Evolutionary conservation across 2,797 vertebrate genomes (phyloP), one percentile per base, ranked within the genome.

Genomic region (Acridotheres tristis): DNA sequence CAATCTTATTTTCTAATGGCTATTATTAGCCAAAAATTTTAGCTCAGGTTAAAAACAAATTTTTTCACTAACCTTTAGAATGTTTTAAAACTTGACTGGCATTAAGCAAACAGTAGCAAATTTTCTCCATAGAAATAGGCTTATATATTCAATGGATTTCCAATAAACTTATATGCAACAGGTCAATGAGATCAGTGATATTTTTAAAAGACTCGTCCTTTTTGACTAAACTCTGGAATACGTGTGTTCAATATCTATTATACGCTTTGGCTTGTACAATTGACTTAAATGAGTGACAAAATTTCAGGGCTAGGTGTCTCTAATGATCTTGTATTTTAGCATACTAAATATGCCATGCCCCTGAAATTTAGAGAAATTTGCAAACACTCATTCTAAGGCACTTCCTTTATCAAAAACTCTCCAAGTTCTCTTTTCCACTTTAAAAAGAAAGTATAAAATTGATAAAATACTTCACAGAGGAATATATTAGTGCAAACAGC

Each of bases 361-460:
- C 13, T 86, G 66, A 90, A 92, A 89, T 79, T 57, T 54, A 77
- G 29, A 69, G 38, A 67, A 83, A 73, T 42, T 87, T 82, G 34
- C 76, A 85, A 69, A 63, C 19, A 72, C 40, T 79, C 7, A 11
- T 91, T 82, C n/a, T 78, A 87, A 63, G 43, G n/a, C 20, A 54
- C 30, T 94, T 91, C 30, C 80, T 89, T 77, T 20, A 59, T 68
- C 29, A 96, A 90, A 92, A 47, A 23, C 0, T 16, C 21, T 34
- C 7, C 3, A 55, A 73, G 6, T 2, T 1, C 29, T 85, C 68
- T 76, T 95, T 88, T 32, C 5, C 62, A 75, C 18, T 94, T 94
- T 34, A 80, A 94, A 96, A 95, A 88, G 65, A 40, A 95, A 50
- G 13, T 87, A 68, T 34, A 94, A 54, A 88, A 93, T 77, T 82